phyloP scores from a whole-genome alignment of 2,113 vertebrate species.

The Hippocampus zosterae region DNA sequence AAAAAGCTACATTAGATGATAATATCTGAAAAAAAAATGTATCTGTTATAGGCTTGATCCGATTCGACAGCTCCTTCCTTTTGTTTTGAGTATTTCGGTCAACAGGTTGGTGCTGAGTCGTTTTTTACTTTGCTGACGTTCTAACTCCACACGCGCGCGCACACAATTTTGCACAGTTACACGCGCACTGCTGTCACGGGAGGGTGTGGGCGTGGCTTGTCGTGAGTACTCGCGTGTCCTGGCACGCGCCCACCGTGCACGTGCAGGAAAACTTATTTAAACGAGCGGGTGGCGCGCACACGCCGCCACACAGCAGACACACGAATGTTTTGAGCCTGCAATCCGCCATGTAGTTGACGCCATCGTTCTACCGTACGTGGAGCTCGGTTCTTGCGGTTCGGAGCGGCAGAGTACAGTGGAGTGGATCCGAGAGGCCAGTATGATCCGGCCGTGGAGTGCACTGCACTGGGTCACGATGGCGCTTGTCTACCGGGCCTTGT shows the following conservation, averaged over 20 bases:
- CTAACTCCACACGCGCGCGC: not conserved
- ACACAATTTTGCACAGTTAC: not conserved
- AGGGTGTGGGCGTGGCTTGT: conserved; percentile 46
- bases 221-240: conserved; percentile 55
- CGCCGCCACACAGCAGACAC: not conserved
- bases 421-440: conserved; percentile 14
- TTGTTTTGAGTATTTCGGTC: not conserved
- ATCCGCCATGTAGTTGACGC: conserved; percentile 39
- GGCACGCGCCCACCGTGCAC: conserved; percentile 55
- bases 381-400: conserved; percentile 1
- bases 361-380: not conserved
- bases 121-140: not conserved
- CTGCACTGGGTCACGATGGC: conserved; percentile 62
- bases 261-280: conserved; percentile 17
- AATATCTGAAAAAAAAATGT: no score
- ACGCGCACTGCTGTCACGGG: conserved; percentile 3
- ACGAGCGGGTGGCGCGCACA: conserved; percentile 17
- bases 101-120: not conserved
- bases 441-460: conserved; percentile 36
- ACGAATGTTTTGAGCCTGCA: not conserved
- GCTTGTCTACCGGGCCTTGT: conserved; percentile 62
- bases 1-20: no score
- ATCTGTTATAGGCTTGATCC: no score
- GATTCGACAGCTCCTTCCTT: no score
- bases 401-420: not conserved